Percentiles rank a stretch among this genome's conserved stretches.
These are phyloP conservation scores for Podarcis raffonei DNA, from an alignment of 2,113 vertebrate species.

Conservation along the genomic window DNA sequence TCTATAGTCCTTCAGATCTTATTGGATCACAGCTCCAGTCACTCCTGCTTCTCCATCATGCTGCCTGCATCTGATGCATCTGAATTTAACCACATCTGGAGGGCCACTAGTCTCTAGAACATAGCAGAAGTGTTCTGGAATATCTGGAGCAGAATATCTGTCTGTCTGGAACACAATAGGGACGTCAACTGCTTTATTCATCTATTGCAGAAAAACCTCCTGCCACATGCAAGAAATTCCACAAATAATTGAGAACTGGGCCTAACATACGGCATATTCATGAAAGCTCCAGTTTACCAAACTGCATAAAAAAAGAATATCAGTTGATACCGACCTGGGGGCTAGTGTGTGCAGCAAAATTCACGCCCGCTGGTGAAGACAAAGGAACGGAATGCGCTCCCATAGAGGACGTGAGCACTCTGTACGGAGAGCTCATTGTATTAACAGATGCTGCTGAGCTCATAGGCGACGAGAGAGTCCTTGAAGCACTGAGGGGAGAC, in stretches of 20 bases:
- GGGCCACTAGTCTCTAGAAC: background rate
- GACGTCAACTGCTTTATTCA: background rate
- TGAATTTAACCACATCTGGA: no score
- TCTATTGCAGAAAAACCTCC: no score
- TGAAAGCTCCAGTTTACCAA: background rate
- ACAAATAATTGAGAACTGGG: background rate
- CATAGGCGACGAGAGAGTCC: conserved; percentile 63
- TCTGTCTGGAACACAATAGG: background rate
- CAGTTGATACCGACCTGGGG: conserved; percentile 68
- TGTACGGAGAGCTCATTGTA: conserved; percentile 61
- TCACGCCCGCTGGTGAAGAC: conserved; percentile 67
- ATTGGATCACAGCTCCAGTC: no score
- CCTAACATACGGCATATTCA: background rate
- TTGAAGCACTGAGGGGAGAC: conserved; percentile 44
- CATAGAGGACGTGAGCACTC: conserved; percentile 74
- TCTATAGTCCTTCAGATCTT: no score
- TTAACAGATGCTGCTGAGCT: conserved; percentile 52
- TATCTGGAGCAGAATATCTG: no score
- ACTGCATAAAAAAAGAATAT: fast-evolving
- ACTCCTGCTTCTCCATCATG: no score
- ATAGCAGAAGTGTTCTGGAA: background rate
- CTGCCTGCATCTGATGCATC: no score
- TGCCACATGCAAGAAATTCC: no score
- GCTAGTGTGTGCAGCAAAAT: conserved; percentile 61
- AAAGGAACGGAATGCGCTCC: conserved; percentile 66